Evolutionary conservation across 1,140 invertebrate species (phyloP), one percentile per base, ranked within the genome.

Genomic region (Pteromalus puparum): DNA sequence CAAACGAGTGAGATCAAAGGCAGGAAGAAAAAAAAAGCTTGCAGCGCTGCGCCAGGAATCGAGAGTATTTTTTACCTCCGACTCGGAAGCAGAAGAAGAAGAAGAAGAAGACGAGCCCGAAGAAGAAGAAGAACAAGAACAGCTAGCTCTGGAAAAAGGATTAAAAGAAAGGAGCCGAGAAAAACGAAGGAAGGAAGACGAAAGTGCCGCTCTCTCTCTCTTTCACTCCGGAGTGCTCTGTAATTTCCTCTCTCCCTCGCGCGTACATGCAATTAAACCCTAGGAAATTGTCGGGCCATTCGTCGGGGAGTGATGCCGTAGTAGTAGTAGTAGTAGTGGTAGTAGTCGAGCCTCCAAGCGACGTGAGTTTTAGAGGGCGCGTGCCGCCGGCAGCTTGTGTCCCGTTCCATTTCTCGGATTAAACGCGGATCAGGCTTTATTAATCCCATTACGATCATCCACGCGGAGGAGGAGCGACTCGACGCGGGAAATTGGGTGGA

Each of bases 381-480:
- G 70, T 75, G 83, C 78, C 77, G n/a, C 12, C n/a, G 18, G 24
- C 77, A 46, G 53, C 68, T 67, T 61, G 53, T 68, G 53, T 68
- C 65, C 70, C 77, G 24, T 77, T 53, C 74, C 85, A 83, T 80
- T 80, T 83, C 83, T 84, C 83, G 87, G 85, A 88, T 88, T 90
- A 87, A 89, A 88, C 85, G 87, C 84, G 81, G 77, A 86, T 87
- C 76, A 80, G 83, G 83, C 88, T 87, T 90, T 91, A 90, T 89
- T 91, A 91, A 91, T 91, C 88, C 87, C 86, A 86, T 91, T 90
- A 90, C 81, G 65, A 86, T 87, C 86, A 84, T 85, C 77, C n/a
- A 28, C 81, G 86, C 81, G 85, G 68, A 78, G 74, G 42, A 48
- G n/a, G 26, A 30, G 1, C n/a, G 34, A 24, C 3, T 4, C 4